These are phyloP conservation scores for Microplitis demolitor DNA, from an alignment of 1,140 invertebrate genomes.

Conservation along the genomic window DNA sequence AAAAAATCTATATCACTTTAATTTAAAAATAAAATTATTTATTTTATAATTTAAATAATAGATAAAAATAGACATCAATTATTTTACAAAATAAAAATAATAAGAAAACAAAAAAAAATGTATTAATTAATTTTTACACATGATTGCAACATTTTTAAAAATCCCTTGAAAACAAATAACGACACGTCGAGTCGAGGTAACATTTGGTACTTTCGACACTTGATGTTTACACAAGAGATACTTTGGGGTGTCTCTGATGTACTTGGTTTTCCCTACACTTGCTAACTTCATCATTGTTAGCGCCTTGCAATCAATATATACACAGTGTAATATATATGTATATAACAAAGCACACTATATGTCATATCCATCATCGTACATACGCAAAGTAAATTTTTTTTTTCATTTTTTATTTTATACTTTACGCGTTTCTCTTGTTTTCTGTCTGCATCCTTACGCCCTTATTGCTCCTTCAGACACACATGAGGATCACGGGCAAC, in stretches of 20 bases:
- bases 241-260: slow-evolving; percentile 5
- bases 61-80: too few species aligned
- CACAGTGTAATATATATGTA: background rate
- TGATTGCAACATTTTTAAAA: too few species aligned
- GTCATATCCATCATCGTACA: background rate
- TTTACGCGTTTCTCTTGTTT: background rate
- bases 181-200: too few species aligned
- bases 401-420: background rate
- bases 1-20: background rate
- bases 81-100: too few species aligned
- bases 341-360: background rate
- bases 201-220: too few species aligned
- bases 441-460: background rate
- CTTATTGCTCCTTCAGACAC: background rate
- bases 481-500: background rate
- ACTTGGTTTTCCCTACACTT: background rate
- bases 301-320: slow-evolving; percentile 5
- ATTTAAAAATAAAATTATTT: too few species aligned
- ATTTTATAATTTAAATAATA: too few species aligned
- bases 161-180: too few species aligned
- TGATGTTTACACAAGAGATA: background rate
- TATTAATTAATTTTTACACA: too few species aligned
- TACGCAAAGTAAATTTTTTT: background rate
- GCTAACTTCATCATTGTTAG: background rate
- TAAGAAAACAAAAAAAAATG: too few species aligned